These are phyloP conservation scores for Pholis gunnellus DNA, from an alignment of 2,113 vertebrate genomes.

Conservation along the genomic window DNA sequence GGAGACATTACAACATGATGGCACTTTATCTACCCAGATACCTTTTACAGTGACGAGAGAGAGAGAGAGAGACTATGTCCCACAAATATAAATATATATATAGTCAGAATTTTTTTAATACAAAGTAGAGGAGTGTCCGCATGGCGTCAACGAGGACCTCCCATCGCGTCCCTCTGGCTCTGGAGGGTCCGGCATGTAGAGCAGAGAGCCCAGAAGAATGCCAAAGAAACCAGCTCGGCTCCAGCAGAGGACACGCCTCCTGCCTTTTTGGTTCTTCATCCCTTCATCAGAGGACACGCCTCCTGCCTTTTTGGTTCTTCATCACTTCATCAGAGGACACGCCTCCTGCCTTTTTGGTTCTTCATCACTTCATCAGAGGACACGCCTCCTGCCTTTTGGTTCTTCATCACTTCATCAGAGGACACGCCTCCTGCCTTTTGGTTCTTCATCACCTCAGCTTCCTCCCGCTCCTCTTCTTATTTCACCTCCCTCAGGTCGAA, in stretches of 20 bases:
- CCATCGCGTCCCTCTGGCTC: conserved; percentile 59
- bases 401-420: too few species aligned
- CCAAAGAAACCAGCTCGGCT: conserved; percentile 90
- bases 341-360: too few species aligned
- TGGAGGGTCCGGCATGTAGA: conserved; percentile 75
- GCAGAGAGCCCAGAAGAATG: conserved; percentile 85
- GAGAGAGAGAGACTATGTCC: conserved; percentile 42
- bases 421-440: conserved; percentile 1
- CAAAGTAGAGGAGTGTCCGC: conserved; percentile 72
- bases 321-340: too few species aligned
- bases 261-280: too few species aligned
- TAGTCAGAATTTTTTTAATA: conserved; percentile 40
- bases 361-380: too few species aligned
- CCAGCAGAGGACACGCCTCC: too few species aligned
- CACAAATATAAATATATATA: conserved; percentile 34
- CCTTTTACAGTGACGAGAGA: conserved; percentile 68
- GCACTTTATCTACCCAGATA: conserved; percentile 97
- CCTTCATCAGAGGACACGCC: too few species aligned
- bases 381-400: too few species aligned
- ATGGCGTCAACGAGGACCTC: conserved; percentile 79
- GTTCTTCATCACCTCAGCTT: conserved; percentile 37
- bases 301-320: too few species aligned
- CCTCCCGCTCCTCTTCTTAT: conserved; percentile 7
- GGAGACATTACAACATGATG: conserved; percentile 88
- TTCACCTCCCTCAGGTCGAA: conserved; percentile 75